Percentiles rank a stretch among this genome's conserved stretches.
These are phyloP conservation scores for Danio rerio DNA, from an alignment of 2,113 vertebrate species.

Conservation along the genomic window GRCz12tu NC_133188.1:28189001-28189500, in stretches of 20 bases:
- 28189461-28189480: conserved; percentile 37
- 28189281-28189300: background rate
- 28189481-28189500: conserved; percentile 50
- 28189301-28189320: background rate
- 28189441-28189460: conserved; percentile 33
- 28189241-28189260: background rate
- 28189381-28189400: conserved; percentile 4
- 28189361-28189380: conserved; percentile 20
- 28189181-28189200: too few species aligned
- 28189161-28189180: too few species aligned
- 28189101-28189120: too few species aligned
- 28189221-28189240: too few species aligned
- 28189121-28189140: too few species aligned
- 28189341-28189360: conserved; percentile 21
- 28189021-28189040: too few species aligned
- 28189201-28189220: too few species aligned
- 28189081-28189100: too few species aligned
- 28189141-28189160: too few species aligned
- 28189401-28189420: conserved; percentile 24
- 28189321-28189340: background rate
- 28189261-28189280: background rate
- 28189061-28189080: too few species aligned
- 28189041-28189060: too few species aligned
- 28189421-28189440: conserved; percentile 31
- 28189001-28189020: too few species aligned